Percentiles rank a stretch among this genome's conserved stretches.
phyloP scores from a whole-genome alignment of 1,140 invertebrate genomes.

The Oedothorax gibbosus region DNA sequence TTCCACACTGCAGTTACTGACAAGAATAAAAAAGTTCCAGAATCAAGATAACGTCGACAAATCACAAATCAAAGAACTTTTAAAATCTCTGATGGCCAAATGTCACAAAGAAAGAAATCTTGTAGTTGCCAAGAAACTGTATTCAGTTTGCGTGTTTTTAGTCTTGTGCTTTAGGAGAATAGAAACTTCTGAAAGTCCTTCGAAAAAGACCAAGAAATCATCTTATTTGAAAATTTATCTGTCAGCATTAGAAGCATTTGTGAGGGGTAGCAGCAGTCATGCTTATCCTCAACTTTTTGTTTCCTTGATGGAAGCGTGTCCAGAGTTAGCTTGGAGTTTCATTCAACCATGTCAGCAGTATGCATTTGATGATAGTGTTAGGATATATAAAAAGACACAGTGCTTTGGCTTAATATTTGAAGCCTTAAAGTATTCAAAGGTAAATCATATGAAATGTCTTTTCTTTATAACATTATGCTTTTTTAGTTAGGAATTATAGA shows the following conservation, averaged over 20 bases:
- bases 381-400: conserved; percentile 33
- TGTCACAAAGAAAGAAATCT: conserved; percentile 27
- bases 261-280: conserved; percentile 25
- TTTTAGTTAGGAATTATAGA: too few relatives aligned
- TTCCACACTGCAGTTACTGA: conserved; percentile 9
- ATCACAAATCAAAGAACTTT: conserved; percentile 19
- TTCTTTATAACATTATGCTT: too few relatives aligned
- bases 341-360: conserved; percentile 13
- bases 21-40: conserved; percentile 42
- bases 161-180: conserved; percentile 30
- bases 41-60: conserved; percentile 18
- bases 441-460: conserved; percentile 13
- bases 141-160: conserved; percentile 36
- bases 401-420: conserved; percentile 37
- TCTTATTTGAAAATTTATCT: conserved; percentile 33
- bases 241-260: conserved; percentile 31
- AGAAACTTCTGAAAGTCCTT: conserved; percentile 16
- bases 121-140: conserved; percentile 15
- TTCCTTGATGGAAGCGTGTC: conserved; percentile 22
- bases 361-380: conserved; percentile 24
- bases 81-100: conserved; percentile 19
- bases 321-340: conserved; percentile 27
- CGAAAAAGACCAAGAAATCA: conserved; percentile 1
- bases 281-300: conserved; percentile 39
- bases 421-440: conserved; percentile 44